Percentiles rank a stretch among this genome's conserved stretches.
These are phyloP conservation scores for Griposia aprilina DNA, from an alignment of 2,888 invertebrate genomes.

Conservation along the genomic window DNA sequence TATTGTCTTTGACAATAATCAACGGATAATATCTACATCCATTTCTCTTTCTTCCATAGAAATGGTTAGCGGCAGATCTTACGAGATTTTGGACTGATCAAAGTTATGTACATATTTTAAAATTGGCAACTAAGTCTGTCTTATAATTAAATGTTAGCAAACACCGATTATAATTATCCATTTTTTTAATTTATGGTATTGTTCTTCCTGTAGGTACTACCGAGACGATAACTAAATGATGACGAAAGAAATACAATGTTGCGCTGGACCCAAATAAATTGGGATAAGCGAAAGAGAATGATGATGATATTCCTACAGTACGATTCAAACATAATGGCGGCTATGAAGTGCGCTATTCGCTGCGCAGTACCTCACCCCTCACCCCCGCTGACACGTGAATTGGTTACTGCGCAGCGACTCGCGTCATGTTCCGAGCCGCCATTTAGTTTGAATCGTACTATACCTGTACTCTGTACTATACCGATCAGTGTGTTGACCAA, in stretches of 20 bases:
- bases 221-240: not conserved
- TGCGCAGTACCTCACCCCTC: too few species aligned
- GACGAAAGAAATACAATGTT: not conserved
- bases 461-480: not conserved
- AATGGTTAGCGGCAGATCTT: slow-evolving; percentile 87
- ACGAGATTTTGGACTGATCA: slow-evolving; percentile 76
- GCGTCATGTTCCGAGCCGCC: too few species aligned
- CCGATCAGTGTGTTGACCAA: not conserved
- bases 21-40: slow-evolving; percentile 82
- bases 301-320: too few species aligned
- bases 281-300: not conserved
- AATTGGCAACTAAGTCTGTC: slow-evolving; percentile 73
- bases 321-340: too few species aligned
- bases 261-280: not conserved
- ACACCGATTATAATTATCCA: slow-evolving; percentile 46
- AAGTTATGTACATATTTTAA: slow-evolving; percentile 77
- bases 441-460: too few species aligned
- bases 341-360: too few species aligned
- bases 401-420: too few species aligned
- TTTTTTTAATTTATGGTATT: slow-evolving; percentile 29
- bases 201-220: not conserved
- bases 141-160: slow-evolving; percentile 76
- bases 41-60: slow-evolving; percentile 81
- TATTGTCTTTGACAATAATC: slow-evolving; percentile 69
- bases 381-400: too few species aligned